Conservation (phyloP, 2,797 vertebrate species). For the Alcedo quadribrachys region DNA sequence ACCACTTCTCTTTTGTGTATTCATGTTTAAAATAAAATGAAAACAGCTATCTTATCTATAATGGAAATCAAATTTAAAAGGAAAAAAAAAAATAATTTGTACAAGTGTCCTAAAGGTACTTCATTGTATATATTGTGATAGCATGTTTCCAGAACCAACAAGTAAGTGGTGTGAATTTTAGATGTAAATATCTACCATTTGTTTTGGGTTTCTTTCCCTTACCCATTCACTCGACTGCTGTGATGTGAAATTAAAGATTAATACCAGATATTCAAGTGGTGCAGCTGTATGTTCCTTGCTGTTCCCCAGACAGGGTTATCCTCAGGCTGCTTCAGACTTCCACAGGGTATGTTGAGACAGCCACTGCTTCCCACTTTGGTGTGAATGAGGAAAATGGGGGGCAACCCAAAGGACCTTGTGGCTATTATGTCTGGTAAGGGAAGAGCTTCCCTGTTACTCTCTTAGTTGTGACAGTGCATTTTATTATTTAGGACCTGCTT, state of each 20-base stretch:
- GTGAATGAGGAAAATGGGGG: background rate
- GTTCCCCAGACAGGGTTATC: background rate
- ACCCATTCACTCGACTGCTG: conserved; percentile 90
- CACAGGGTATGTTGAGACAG: background rate
- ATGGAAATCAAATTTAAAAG: conserved; percentile 81
- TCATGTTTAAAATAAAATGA: conserved; percentile 82
- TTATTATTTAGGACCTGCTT: background rate
- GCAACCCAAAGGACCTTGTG: background rate
- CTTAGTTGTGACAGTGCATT: background rate
- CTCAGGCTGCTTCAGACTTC: background rate
- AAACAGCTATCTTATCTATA: conserved; percentile 85
- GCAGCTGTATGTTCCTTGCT: conserved; percentile 77
- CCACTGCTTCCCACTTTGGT: background rate
- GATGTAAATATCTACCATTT: conserved; percentile 91
- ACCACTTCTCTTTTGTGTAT: conserved; percentile 87
- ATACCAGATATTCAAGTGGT: conserved; percentile 88
- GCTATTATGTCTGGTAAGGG: background rate
- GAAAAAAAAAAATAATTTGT: conserved; percentile 82
- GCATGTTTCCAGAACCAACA: conserved; percentile 88
- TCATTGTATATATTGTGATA: conserved; percentile 98
- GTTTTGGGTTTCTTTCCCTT: conserved; percentile 78
- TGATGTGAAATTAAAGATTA: conserved; percentile 97
- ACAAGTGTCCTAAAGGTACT: conserved; percentile 92
- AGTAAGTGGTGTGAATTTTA: conserved; percentile 89
- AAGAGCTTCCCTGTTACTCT: background rate